These are phyloP conservation scores for Gadopsis marmoratus DNA, from an alignment of 2,797 vertebrate genomes.

Conservation along the genomic window DNA sequence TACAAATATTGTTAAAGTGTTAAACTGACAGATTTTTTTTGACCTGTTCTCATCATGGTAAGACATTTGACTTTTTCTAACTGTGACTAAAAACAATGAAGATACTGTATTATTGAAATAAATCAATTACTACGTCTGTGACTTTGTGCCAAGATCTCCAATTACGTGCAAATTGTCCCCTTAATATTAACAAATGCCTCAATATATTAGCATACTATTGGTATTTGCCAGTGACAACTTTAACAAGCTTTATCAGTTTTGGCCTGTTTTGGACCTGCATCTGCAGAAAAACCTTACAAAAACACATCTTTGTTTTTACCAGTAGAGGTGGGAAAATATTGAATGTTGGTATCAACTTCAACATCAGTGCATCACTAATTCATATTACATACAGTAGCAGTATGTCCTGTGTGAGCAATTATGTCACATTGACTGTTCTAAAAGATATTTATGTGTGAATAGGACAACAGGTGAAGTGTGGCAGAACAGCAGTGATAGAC, in stretches of 20 bases:
- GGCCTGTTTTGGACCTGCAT: neutral
- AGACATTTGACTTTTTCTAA: neutral
- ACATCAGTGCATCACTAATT: neutral
- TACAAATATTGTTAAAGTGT: neutral
- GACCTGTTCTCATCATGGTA: neutral
- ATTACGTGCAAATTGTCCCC: neutral
- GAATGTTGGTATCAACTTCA: neutral
- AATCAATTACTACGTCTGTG: neutral
- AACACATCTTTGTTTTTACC: neutral
- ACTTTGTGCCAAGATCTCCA: neutral
- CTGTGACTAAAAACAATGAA: neutral
- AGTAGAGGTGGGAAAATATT: neutral
- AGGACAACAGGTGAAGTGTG: constrained; percentile 28
- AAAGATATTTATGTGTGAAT: constrained; percentile 7
- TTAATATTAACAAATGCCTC: neutral
- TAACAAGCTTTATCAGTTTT: neutral
- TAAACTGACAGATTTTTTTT: neutral
- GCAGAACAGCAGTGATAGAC: constrained; percentile 22
- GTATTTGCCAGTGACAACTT: neutral
- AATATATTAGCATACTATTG: neutral
- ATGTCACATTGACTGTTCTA: neutral
- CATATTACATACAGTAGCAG: neutral
- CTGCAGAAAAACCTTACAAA: neutral
- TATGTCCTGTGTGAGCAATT: neutral
- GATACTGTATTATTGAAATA: neutral